These are phyloP conservation scores for Nasonia vitripennis DNA, from an alignment of 1,140 invertebrate species.

Conservation along the genomic window DNA sequence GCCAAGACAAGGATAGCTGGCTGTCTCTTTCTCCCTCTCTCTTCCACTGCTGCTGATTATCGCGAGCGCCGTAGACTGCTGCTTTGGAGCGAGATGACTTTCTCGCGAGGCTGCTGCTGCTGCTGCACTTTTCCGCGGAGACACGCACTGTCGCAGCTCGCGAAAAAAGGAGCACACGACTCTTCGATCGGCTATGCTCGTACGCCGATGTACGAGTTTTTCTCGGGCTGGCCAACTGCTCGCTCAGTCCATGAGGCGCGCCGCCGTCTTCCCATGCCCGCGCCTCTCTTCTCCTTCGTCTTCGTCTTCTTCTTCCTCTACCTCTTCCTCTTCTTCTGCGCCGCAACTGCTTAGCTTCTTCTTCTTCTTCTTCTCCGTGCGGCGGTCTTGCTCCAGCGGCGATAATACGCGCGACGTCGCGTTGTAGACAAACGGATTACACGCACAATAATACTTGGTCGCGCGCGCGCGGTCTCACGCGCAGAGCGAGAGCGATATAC, in stretches of 20 bases:
- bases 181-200: constrained; percentile 12
- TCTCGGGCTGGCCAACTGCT: not conserved
- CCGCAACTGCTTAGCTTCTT: constrained; percentile 1
- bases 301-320: constrained; percentile 11
- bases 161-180: not conserved
- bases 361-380: not conserved
- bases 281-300: not conserved
- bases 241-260: constrained; percentile 25
- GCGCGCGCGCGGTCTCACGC: too few species aligned
- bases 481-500: not conserved
- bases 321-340: not conserved
- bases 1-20: constrained; percentile 10
- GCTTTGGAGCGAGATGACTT: not conserved
- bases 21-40: constrained; percentile 34
- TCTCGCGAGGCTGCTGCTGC: not conserved
- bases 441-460: not conserved
- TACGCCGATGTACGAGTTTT: not conserved
- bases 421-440: constrained; percentile 4
- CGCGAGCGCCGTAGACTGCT: constrained; percentile 1
- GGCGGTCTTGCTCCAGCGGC: constrained; percentile 2
- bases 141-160: not conserved
- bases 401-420: not conserved
- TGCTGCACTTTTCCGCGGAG: not conserved
- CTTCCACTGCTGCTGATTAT: constrained; percentile 12
- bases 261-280: constrained; percentile 28